A percentile compares a stretch with the other conserved stretches of the same genome.
Evolutionary conservation across 2,797 vertebrate genomes (phyloP).

Genomic region (Gambusia yucatana): DNA sequence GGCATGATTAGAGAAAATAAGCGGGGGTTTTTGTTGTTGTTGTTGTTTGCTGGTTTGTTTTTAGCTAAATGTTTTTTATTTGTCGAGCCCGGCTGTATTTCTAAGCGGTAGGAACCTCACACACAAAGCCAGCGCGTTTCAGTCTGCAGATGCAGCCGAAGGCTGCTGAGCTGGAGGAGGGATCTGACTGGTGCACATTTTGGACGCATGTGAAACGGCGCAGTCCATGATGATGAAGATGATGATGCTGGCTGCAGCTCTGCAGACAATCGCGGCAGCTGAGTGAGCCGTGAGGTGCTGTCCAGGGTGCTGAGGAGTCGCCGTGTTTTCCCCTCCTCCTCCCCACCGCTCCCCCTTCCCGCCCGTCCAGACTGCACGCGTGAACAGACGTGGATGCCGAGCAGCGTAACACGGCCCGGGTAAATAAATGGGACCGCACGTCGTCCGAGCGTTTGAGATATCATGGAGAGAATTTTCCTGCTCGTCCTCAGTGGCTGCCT

Average conservation of each 20-base stretch:
- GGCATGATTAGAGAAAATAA: background rate
- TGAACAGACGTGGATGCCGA: slow-evolving; percentile 63
- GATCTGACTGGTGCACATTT: slow-evolving; percentile 24
- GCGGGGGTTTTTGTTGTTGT: background rate
- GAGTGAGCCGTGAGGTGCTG: slow-evolving; percentile 43
- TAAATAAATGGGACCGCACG: slow-evolving; percentile 76
- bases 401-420: slow-evolving; percentile 49
- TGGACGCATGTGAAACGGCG: slow-evolving; percentile 28
- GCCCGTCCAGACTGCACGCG: slow-evolving; percentile 55
- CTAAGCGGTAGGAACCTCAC: background rate
- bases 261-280: slow-evolving; percentile 11
- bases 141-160: slow-evolving; percentile 54
- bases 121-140: slow-evolving; percentile 51
- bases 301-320: slow-evolving; percentile 51
- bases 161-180: slow-evolving; percentile 43
- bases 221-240: slow-evolving; percentile 18
- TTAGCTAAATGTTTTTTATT: background rate
- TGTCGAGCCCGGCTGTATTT: background rate
- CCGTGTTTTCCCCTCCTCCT: background rate
- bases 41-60: background rate
- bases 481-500: slow-evolving; percentile 73
- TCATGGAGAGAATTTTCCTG: slow-evolving; percentile 78
- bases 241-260: slow-evolving; percentile 8
- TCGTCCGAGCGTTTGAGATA: slow-evolving; percentile 61
- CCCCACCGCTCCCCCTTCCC: background rate